phyloP scores from a whole-genome alignment of 2,797 vertebrate species.

The Phaenicophaeus curvirostris region DNA sequence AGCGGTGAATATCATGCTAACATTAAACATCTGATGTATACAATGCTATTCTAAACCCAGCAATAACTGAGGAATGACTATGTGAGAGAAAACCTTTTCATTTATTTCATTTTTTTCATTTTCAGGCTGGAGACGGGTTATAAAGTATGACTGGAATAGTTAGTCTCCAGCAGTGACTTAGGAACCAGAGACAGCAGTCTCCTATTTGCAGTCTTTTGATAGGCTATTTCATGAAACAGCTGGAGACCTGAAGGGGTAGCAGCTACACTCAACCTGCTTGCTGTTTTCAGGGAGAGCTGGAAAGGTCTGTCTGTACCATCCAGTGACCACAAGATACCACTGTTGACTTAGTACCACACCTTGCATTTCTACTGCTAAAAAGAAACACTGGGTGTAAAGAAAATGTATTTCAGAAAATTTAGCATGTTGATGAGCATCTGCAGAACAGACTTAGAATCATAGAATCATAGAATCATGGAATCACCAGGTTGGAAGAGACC shows the following conservation, averaged over 20 bases:
- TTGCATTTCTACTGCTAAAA: background rate
- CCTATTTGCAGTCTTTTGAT: background rate
- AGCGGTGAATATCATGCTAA: background rate
- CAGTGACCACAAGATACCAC: background rate
- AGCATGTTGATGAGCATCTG: background rate
- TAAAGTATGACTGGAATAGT: background rate
- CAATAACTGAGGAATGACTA: background rate
- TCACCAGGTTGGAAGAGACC: too few species aligned
- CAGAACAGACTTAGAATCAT: background rate
- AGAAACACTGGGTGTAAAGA: background rate
- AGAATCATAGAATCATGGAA: too few species aligned
- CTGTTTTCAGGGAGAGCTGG: background rate
- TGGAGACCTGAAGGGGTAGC: background rate
- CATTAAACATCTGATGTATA: background rate
- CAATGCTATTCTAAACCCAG: background rate
- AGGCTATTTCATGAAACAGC: background rate
- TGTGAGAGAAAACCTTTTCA: background rate
- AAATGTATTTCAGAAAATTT: background rate
- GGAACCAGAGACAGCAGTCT: background rate
- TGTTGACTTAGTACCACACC: background rate
- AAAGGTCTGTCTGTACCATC: background rate
- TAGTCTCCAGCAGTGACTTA: background rate
- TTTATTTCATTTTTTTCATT: background rate
- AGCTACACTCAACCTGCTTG: background rate
- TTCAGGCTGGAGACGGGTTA: background rate